Evolutionary conservation across 2,113 vertebrate genomes (phyloP).

Genomic region (Gopherus evgoodei): DNA sequence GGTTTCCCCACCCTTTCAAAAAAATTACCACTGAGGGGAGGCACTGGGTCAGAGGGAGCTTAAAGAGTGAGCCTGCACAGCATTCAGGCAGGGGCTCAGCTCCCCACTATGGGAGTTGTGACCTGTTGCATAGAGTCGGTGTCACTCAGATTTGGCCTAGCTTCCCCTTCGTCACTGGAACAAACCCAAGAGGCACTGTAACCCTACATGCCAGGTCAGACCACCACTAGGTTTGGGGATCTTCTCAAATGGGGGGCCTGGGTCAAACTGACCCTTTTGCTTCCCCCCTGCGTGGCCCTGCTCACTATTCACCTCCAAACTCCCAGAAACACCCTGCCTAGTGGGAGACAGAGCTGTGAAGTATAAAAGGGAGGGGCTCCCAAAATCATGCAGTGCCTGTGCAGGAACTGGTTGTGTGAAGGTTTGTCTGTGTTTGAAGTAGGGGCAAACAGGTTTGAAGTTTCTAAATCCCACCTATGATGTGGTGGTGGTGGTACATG

Average conservation of each 20-base stretch:
- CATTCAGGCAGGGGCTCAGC: too few relatives aligned
- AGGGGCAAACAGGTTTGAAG: neutral
- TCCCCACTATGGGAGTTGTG: neutral
- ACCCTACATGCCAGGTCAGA: neutral
- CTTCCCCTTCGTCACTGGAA: neutral
- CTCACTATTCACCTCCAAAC: neutral
- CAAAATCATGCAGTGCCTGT: neutral
- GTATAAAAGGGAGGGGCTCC: neutral
- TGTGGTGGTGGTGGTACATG: neutral
- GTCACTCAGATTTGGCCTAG: neutral
- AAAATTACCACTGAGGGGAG: neutral
- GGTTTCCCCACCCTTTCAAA: neutral
- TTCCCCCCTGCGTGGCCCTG: neutral
- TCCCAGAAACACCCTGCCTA: neutral
- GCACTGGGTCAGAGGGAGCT: neutral
- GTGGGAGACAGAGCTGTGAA: neutral
- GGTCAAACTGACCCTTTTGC: neutral
- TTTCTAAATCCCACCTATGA: neutral
- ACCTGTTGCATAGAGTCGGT: neutral
- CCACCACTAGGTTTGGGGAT: too few relatives aligned
- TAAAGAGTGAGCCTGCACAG: neutral
- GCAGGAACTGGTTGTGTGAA: neutral
- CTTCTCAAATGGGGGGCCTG: too few relatives aligned
- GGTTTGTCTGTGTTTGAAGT: neutral
- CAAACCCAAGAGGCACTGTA: neutral